Evolutionary conservation across 2,888 invertebrate species (phyloP), one percentile per base, ranked within the genome.

Genomic region (Melinaea marsaeus): DNA sequence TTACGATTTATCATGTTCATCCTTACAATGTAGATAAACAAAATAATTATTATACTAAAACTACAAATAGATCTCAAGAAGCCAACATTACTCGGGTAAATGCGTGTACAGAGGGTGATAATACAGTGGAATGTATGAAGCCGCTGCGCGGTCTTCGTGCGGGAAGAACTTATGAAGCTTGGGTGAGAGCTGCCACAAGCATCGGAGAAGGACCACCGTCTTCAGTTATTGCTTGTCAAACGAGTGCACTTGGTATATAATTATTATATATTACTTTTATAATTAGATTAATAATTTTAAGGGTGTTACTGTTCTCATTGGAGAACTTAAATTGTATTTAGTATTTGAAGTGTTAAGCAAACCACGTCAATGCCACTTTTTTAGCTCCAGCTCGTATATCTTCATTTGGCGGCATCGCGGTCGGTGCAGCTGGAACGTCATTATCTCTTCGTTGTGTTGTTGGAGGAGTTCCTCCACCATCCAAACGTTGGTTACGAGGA

Each of bases 341-440:
- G 32, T 54, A n/a, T 47, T 54, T 33, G 5, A 55, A 42, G 13
- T 35, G 3, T 37, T 22, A 22, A 22, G 22, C 13, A 46, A 32
- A 22, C 11, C 37, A 5, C 58, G 9, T 13, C 34, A 55, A 5
- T 11, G 22, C 13, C 35, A 35, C 56, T 2, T 37, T 42, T 60
- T 42, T 77, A 95, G 97, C 95, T 51, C 95, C 96, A 48, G 97
- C 97, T 2, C 92, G 95, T 67, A 96, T 97, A 65, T 96, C 96
- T 0, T 96, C 96, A 7, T 97, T 97, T 77, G 95, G 96, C 2
- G 94, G 95, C 72, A 80, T 93, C 51, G 86, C 95, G 33, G 92
- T 94, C 59, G 93, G 94, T 66, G 93, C 95, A 0, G 94, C 95
- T 62, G 95, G 95, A 57, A 92, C 93, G 0, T 90, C 92, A 3